Evolutionary conservation across 2,113 vertebrate genomes (phyloP).

Genomic region (Pygoscelis adeliae): DNA sequence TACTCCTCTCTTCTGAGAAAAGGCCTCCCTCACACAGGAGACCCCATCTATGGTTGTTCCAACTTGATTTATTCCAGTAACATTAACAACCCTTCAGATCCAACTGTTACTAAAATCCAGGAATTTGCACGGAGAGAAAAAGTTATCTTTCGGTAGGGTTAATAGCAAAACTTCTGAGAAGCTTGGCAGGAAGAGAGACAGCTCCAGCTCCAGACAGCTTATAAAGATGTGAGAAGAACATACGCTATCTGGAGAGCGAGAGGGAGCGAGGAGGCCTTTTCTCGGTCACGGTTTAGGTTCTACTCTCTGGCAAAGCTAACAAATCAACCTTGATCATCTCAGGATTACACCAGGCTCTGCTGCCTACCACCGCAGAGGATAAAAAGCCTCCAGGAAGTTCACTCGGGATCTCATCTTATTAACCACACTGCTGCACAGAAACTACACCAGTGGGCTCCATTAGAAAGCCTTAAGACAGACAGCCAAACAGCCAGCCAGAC

Average conservation of each 20-base stretch:
- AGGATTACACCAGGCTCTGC: slow-evolving; percentile 5
- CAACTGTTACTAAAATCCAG: neutral
- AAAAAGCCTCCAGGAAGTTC: slow-evolving; percentile 16
- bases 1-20: neutral
- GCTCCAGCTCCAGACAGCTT: neutral
- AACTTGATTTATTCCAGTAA: neutral
- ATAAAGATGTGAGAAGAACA: neutral
- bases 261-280: neutral
- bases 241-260: rapidly evolving
- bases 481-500: neutral
- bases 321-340: slow-evolving; percentile 15
- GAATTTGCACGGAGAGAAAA: neutral
- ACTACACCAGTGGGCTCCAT: slow-evolving; percentile 3
- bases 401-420: slow-evolving; percentile 33
- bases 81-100: neutral
- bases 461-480: neutral
- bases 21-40: neutral
- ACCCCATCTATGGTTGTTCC: neutral
- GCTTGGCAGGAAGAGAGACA: neutral
- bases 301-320: neutral
- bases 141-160: neutral
- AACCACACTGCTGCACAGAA: slow-evolving; percentile 1
- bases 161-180: neutral
- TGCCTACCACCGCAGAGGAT: neutral
- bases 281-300: neutral